phyloP scores from a whole-genome alignment of 2,797 vertebrate genomes.

The Poeciliopsis presidionis region DNA sequence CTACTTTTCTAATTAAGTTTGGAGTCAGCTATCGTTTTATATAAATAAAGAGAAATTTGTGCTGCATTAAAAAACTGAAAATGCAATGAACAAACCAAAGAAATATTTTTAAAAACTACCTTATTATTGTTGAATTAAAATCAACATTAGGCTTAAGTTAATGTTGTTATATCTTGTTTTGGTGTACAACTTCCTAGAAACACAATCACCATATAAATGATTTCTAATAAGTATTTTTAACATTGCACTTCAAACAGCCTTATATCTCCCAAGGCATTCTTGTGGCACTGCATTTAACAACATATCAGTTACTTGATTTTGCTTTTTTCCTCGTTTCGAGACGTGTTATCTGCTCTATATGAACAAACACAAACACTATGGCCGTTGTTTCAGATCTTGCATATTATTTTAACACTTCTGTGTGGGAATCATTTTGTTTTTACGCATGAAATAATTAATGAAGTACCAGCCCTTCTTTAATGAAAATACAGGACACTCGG shows the following conservation, averaged over 20 bases:
- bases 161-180: neutral
- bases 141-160: no score
- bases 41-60: neutral
- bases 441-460: conserved; percentile 42
- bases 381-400: conserved; percentile 46
- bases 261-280: neutral
- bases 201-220: neutral
- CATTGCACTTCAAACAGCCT: conserved; percentile 1
- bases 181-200: neutral
- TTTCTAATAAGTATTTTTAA: neutral
- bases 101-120: no score
- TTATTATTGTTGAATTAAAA: neutral
- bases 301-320: neutral
- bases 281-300: neutral
- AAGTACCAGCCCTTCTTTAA: conserved; percentile 72
- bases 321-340: neutral
- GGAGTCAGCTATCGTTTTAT: neutral
- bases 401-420: conserved; percentile 50
- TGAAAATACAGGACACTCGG: conserved; percentile 32
- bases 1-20: neutral
- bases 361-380: conserved; percentile 26
- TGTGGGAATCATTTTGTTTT: conserved; percentile 23
- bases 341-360: conserved; percentile 16
- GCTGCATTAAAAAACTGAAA: neutral
- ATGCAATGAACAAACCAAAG: neutral